Evolutionary conservation across 2,888 invertebrate species (phyloP).

Genomic region (Drosophila neonasuta): DNA sequence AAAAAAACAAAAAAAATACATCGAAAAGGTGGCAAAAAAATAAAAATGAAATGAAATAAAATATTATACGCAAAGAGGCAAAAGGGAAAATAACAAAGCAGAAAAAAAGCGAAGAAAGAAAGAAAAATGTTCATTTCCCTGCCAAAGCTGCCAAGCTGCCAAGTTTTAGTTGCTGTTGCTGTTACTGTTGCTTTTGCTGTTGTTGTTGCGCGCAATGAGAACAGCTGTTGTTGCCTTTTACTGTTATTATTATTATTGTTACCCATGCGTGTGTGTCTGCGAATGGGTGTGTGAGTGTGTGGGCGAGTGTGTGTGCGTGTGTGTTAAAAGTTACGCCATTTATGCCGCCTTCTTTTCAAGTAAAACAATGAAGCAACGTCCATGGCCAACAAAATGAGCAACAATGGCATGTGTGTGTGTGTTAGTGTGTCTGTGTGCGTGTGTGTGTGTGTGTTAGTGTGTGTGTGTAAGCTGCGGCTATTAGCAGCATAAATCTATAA

Average conservation of each 20-base stretch:
- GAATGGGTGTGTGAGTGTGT: slow-evolving; percentile 15
- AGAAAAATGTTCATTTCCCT: slow-evolving; percentile 35
- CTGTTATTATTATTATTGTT: slow-evolving; percentile 34
- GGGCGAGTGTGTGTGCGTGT: slow-evolving; percentile 16
- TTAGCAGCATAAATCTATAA: slow-evolving; percentile 55
- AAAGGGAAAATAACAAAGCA: slow-evolving; percentile 15
- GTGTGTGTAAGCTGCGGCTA: slow-evolving; percentile 7
- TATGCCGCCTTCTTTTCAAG: slow-evolving; percentile 28
- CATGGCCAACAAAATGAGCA: slow-evolving; percentile 36
- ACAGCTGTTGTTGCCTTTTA: slow-evolving; percentile 46
- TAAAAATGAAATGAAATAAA: slow-evolving; percentile 2
- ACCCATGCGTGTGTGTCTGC: slow-evolving; percentile 15
- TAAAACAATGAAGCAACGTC: slow-evolving; percentile 27
- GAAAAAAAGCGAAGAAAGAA: neutral
- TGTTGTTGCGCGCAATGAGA: slow-evolving; percentile 21
- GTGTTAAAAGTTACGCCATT: slow-evolving; percentile 49
- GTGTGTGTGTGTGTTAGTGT: neutral
- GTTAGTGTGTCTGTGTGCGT: slow-evolving; percentile 4
- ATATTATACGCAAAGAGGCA: slow-evolving; percentile 5
- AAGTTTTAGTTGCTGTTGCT: slow-evolving; percentile 25
- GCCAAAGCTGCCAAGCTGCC: slow-evolving; percentile 26
- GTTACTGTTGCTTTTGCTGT: neutral
- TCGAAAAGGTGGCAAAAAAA: slow-evolving; percentile 35
- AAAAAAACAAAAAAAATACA: slow-evolving; percentile 13
- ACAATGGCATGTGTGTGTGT: slow-evolving; percentile 7